phyloP scores from a whole-genome alignment of 1,140 invertebrate species.

The Propsilocerus akamusi region DNA sequence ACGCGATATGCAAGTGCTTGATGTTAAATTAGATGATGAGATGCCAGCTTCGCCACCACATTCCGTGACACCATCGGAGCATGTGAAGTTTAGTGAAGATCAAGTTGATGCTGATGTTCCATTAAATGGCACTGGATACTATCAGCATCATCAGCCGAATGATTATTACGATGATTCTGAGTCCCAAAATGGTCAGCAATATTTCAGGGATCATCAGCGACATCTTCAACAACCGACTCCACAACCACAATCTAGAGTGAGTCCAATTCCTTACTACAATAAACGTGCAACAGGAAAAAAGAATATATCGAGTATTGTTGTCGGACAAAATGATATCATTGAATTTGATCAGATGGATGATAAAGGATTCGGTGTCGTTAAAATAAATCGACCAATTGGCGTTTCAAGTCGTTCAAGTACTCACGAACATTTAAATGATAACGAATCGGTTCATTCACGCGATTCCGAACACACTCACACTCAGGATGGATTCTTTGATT shows the following conservation, averaged over 20 bases:
- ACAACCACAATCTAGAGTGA: not conserved
- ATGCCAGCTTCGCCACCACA: not conserved
- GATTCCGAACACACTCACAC: constrained; percentile 19
- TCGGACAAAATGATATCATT: constrained; percentile 21
- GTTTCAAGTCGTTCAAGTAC: constrained; percentile 13
- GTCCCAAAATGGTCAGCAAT: not conserved
- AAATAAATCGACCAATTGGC: constrained; percentile 20
- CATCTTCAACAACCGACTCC: not conserved
- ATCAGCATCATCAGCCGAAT: not conserved
- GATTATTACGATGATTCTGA: not conserved
- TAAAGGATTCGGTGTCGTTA: constrained; percentile 21
- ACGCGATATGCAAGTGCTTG: not conserved
- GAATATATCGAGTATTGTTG: constrained; percentile 21
- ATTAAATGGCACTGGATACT: not conserved
- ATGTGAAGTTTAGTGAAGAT: not conserved
- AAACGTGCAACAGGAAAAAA: constrained; percentile 24
- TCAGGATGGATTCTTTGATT: constrained; percentile 36
- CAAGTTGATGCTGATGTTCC: not conserved
- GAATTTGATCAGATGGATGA: constrained; percentile 20
- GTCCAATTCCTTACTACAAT: not conserved
- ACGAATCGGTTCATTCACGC: constrained; percentile 14
- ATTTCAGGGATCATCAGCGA: not conserved
- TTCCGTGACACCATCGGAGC: not conserved
- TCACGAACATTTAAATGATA: constrained; percentile 13
- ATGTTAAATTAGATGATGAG: not conserved